These are phyloP conservation scores for Idaea dimidiata DNA, from an alignment of 2,888 invertebrate species.

Conservation along the genomic window DNA sequence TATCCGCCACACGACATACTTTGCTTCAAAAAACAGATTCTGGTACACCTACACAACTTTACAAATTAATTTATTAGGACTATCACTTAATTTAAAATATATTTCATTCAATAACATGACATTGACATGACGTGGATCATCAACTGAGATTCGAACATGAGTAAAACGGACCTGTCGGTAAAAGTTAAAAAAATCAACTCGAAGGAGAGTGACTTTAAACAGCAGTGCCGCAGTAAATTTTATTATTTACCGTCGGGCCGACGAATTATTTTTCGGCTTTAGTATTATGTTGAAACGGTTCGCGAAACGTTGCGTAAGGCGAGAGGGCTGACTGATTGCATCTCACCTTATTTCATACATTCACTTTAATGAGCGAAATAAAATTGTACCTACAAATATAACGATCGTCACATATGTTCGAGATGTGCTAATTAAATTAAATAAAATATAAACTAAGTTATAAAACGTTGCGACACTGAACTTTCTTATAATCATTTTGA, in stretches of 20 bases:
- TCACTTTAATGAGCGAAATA: constrained; percentile 31
- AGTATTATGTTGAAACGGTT: constrained; percentile 63
- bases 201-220: constrained; percentile 58
- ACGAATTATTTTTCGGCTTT: constrained; percentile 67
- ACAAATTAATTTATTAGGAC: no score
- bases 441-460: constrained; percentile 23
- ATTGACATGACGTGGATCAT: not conserved
- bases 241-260: constrained; percentile 55
- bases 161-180: not conserved
- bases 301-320: constrained; percentile 55
- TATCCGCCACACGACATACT: no score
- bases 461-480: constrained; percentile 19
- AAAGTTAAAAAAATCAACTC: constrained; percentile 50
- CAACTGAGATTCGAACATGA: not conserved
- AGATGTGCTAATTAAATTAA: constrained; percentile 28
- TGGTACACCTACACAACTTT: no score
- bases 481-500: constrained; percentile 7
- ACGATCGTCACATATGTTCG: constrained; percentile 22
- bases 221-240: constrained; percentile 57
- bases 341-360: constrained; percentile 38
- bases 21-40: no score
- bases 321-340: constrained; percentile 50
- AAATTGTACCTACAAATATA: not conserved
- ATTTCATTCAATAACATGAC: not conserved
- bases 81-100: no score